Base-by-base conservation (phyloP, 2,113 vertebrate genomes). In the Podarcis cretensis region DNA sequence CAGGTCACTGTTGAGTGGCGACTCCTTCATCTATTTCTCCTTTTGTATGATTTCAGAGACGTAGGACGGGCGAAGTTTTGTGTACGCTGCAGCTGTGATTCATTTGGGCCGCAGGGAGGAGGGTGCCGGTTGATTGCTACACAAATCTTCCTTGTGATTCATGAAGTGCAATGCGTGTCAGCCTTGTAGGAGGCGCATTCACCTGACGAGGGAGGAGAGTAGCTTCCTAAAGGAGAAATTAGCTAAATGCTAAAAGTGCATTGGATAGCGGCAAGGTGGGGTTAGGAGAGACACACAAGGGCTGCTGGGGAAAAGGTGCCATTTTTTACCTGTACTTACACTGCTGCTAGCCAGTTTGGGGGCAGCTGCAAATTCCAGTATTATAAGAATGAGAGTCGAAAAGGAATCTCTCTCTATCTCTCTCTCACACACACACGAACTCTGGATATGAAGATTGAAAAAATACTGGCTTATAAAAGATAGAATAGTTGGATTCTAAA, bases 101-200 rank as follows among this genome's bases (percentile, higher is more conserved):
- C 18, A 63, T 63, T 63, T 63, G 59, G 59, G 18, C 59, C 5
- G 1, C 8, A 18, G 59, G 3, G 18, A 63, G 59, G 59, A 63
- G 18, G 16, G 16, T 63, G 59, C 13, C 16, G 18, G 59, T 63
- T 14, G 59, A 81, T 95, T 91, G 91, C 92, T 94, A 77, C 93
- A 90, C 86, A 95, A 74, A 95, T 91, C 69, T 92, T 95, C 92
- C 92, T 92, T 94, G 92, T 96, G 95, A 95, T 95, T 96, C 94
- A 94, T 90, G 86, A 83, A 93, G 82, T 89, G 88, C 82, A 81
- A 86, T 94, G 91, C 90, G 80, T 94, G 92, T 94, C 90, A 93
- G 91, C 80, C 90, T 92, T 90, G 92, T 93, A 94, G 92, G 84
- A 94, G 92, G 88, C 65, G 32, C 83, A 43, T 93, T 94, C 69